A percentile compares a stretch with the other conserved stretches of the same genome.
phyloP scores from a whole-genome alignment of 2,113 vertebrate species.

The Thalassoma bifasciatum region DNA sequence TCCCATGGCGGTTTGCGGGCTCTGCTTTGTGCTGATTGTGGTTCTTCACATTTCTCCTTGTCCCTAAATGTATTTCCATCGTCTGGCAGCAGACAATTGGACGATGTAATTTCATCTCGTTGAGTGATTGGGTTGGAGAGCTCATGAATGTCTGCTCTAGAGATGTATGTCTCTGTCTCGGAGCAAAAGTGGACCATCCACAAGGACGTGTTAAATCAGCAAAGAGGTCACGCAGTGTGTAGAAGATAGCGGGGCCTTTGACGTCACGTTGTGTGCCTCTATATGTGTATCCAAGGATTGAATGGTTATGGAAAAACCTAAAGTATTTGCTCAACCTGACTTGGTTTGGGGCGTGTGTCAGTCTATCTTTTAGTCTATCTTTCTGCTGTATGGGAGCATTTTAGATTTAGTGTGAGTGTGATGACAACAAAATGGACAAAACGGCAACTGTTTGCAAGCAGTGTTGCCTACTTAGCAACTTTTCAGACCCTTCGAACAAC shows the following conservation, averaged over 20 bases:
- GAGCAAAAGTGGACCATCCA: slow-evolving; percentile 37
- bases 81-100: slow-evolving; percentile 53
- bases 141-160: slow-evolving; percentile 35
- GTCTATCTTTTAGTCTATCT: too few relatives aligned
- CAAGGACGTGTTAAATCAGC: slow-evolving; percentile 64
- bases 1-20: slow-evolving; percentile 34
- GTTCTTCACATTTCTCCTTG: slow-evolving; percentile 28
- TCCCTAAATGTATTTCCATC: too few relatives aligned
- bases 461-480: too few relatives aligned
- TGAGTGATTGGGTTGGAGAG: slow-evolving; percentile 60
- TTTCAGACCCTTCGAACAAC: too few relatives aligned
- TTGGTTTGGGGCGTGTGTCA: too few relatives aligned
- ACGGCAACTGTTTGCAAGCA: too few relatives aligned
- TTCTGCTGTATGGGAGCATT: too few relatives aligned
- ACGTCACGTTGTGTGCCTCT: slow-evolving; percentile 20
- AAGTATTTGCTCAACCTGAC: too few relatives aligned
- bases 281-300: too few relatives aligned
- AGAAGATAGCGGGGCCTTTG: slow-evolving; percentile 31
- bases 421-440: too few relatives aligned
- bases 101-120: slow-evolving; percentile 66
- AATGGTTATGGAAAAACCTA: too few relatives aligned
- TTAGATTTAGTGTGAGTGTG: too few relatives aligned
- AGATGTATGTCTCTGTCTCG: slow-evolving; percentile 51
- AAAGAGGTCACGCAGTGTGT: slow-evolving; percentile 56
- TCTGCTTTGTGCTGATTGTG: slow-evolving; percentile 24